These are phyloP conservation scores for Setipinna tenuifilis DNA, from an alignment of 2,797 vertebrate species.

Conservation along the genomic window DNA sequence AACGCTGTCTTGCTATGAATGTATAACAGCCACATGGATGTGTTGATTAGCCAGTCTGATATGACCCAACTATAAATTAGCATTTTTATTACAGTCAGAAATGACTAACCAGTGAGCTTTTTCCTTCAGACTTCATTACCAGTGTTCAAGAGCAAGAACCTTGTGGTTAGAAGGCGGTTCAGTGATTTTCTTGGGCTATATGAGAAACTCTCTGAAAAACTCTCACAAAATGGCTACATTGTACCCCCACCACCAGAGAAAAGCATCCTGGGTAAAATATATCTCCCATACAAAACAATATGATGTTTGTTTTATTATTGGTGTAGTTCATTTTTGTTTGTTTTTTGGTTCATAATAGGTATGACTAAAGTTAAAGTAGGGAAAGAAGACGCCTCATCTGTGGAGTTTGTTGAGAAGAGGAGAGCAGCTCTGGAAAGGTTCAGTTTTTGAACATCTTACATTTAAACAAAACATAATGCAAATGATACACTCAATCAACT, in stretches of 20 bases:
- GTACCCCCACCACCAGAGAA: conserved; percentile 97
- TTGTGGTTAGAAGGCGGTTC: conserved; percentile 92
- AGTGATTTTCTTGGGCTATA: conserved; percentile 97
- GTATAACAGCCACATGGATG: too few relatives aligned
- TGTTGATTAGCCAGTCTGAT: too few relatives aligned
- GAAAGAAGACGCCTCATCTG: conserved; percentile 95
- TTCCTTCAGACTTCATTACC: conserved; percentile 84
- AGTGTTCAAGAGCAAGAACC: conserved; percentile 90
- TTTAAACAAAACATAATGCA: too few relatives aligned
- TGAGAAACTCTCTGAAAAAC: conserved; percentile 94
- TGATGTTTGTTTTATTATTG: too few relatives aligned
- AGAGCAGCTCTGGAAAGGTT: conserved; percentile 81
- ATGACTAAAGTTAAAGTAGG: conserved; percentile 99
- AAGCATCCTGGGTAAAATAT: conserved; percentile 87
- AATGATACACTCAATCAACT: too few relatives aligned
- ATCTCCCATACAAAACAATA: background rate
- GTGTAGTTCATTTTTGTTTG: too few relatives aligned
- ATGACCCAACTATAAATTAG: background rate
- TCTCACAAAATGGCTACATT: conserved; percentile 89
- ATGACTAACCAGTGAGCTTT: background rate
- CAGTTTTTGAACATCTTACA: background rate
- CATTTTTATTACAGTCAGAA: background rate
- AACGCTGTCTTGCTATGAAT: too few relatives aligned
- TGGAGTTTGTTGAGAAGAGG: conserved; percentile 94
- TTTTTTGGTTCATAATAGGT: conserved; percentile 70